phyloP scores from a whole-genome alignment of 2,113 vertebrate species.

The Erythrolamprus reginae region DNA sequence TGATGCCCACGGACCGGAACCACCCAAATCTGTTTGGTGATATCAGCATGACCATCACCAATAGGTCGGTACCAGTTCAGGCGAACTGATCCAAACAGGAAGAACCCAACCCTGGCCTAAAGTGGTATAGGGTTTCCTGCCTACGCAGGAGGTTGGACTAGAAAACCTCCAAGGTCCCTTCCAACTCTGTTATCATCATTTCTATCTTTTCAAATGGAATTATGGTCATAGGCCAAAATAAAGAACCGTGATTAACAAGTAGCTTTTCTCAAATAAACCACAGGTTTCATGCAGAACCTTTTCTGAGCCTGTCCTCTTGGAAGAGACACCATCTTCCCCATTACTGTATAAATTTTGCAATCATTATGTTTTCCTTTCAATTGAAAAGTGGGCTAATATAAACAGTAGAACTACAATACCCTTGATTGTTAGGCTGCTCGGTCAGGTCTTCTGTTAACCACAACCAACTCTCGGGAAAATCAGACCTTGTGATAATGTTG shows the following conservation, averaged over 20 bases:
- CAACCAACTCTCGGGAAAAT: constrained; percentile 75
- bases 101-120: too few species aligned
- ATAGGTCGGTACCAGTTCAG: too few species aligned
- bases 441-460: constrained; percentile 57
- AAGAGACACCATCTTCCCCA: not conserved
- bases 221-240: too few species aligned
- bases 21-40: too few species aligned
- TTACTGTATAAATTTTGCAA: not conserved
- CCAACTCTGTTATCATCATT: too few species aligned
- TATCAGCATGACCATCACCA: too few species aligned
- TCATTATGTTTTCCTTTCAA: not conserved
- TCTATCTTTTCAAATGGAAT: too few species aligned
- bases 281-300: not conserved
- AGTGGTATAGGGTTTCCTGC: too few species aligned
- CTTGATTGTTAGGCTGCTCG: not conserved
- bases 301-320: not conserved
- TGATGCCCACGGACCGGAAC: too few species aligned
- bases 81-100: too few species aligned
- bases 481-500: constrained; percentile 57
- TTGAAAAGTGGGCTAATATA: not conserved
- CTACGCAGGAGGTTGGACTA: too few species aligned
- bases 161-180: too few species aligned
- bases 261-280: not conserved
- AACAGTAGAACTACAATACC: constrained; percentile 46
- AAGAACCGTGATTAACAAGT: not conserved